Conservation (phyloP, 2,888 invertebrate species). For the Cryptops parisi region DNA sequence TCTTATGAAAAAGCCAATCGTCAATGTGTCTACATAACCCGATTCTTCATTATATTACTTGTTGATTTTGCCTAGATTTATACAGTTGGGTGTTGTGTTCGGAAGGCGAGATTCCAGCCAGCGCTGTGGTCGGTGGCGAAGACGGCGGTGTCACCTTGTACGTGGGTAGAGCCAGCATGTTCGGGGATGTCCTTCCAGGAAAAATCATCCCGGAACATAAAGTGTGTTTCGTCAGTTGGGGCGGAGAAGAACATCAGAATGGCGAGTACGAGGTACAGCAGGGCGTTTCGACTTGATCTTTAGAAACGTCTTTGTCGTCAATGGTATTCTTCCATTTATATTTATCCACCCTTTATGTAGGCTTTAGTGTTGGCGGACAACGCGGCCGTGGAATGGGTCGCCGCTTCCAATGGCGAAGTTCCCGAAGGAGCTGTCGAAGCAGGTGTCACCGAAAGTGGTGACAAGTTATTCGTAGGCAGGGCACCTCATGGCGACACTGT, state of each 20-base stretch:
- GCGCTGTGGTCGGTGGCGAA: constrained; percentile 7
- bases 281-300: no score
- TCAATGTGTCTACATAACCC: no score
- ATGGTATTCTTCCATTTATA: background rate
- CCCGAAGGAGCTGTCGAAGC: constrained; percentile 13
- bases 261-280: constrained; percentile 11
- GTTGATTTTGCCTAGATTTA: background rate
- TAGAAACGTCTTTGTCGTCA: background rate
- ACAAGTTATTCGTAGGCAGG: constrained; percentile 12
- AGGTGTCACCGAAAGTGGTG: constrained; percentile 10
- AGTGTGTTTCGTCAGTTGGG: constrained; percentile 6
- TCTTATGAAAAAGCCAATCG: no score
- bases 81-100: constrained; percentile 3
- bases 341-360: background rate
- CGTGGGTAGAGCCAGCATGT: constrained; percentile 5
- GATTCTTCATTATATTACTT: no score
- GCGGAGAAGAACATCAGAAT: constrained; percentile 8
- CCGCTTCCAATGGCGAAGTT: constrained; percentile 5
- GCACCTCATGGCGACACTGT: constrained; percentile 14
- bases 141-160: constrained; percentile 7
- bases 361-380: constrained; percentile 6
- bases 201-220: constrained; percentile 7
- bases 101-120: constrained; percentile 7
- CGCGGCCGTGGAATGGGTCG: constrained; percentile 10
- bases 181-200: constrained; percentile 12